These are phyloP conservation scores for Andrena flavipes DNA, from an alignment of 2,888 invertebrate species.

Conservation along the genomic window DNA sequence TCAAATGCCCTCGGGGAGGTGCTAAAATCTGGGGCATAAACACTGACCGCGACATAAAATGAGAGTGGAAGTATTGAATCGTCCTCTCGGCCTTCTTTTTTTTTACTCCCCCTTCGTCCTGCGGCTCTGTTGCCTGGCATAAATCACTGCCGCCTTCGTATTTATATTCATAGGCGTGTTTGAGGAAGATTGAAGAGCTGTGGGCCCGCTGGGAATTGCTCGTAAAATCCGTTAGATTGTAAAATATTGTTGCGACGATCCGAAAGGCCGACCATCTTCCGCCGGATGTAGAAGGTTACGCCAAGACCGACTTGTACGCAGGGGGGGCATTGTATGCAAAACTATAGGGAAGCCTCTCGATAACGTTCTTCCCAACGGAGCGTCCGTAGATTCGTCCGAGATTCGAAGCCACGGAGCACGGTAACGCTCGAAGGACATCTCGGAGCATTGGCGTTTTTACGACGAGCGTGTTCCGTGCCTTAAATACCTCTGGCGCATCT, in stretches of 20 bases:
- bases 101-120: conserved; percentile 41
- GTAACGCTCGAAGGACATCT: conserved; percentile 2
- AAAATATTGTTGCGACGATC: conserved; percentile 80
- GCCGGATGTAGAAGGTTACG: conserved; percentile 61
- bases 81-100: conserved; percentile 61
- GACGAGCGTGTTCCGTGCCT: conserved; percentile 39
- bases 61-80: conserved; percentile 76
- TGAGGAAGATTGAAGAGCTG: conserved; percentile 82
- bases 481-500: conserved; percentile 42
- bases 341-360: not conserved
- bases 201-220: conserved; percentile 77
- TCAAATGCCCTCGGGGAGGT: conserved; percentile 76
- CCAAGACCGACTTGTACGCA: conserved; percentile 9
- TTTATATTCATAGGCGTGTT: conserved; percentile 82
- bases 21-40: conserved; percentile 82
- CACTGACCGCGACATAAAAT: conserved; percentile 82
- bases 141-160: conserved; percentile 81
- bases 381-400: no score
- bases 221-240: conserved; percentile 82
- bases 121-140: conserved; percentile 72
- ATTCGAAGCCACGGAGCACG: not conserved
- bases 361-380: not conserved
- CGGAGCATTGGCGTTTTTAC: conserved; percentile 31
- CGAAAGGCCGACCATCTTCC: conserved; percentile 66
- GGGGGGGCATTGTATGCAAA: not conserved